Conservation (phyloP, 2,888 invertebrate genomes). For the Pimpla rufipes region DNA sequence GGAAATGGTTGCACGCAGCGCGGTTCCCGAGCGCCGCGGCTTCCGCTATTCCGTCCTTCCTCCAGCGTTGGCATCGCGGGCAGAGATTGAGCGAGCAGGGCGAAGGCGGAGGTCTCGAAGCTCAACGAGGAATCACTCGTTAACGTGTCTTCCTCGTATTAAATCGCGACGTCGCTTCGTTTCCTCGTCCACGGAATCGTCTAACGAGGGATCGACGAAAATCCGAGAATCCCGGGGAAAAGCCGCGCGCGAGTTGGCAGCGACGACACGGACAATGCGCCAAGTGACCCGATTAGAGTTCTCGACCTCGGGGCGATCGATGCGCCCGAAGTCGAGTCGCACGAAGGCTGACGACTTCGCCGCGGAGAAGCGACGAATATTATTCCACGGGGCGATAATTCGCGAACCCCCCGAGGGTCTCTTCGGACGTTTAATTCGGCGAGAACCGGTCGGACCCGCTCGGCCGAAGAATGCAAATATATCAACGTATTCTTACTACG, state of each 20-base stretch:
- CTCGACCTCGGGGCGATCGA: conserved; percentile 62
- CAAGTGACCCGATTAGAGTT: conserved; percentile 66
- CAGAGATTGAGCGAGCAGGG: conserved; percentile 29
- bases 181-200: background rate
- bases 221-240: conserved; percentile 10
- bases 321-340: conserved; percentile 39
- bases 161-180: background rate
- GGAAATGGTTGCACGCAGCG: conserved; percentile 62
- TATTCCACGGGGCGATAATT: background rate
- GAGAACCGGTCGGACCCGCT: conserved; percentile 62
- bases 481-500: conserved; percentile 29
- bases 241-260: background rate
- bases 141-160: conserved; percentile 53
- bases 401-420: background rate
- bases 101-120: conserved; percentile 16
- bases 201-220: background rate
- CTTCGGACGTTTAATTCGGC: conserved; percentile 17
- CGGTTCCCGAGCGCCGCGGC: conserved; percentile 48
- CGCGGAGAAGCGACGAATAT: conserved; percentile 2
- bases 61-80: conserved; percentile 27
- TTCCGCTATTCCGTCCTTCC: conserved; percentile 52
- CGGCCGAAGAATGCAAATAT: conserved; percentile 38
- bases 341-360: conserved; percentile 3
- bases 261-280: conserved; percentile 42
- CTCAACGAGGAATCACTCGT: conserved; percentile 49